These are phyloP conservation scores for Drosophila parabipectinata DNA, from an alignment of 1,140 invertebrate genomes.

Conservation along the genomic window DNA sequence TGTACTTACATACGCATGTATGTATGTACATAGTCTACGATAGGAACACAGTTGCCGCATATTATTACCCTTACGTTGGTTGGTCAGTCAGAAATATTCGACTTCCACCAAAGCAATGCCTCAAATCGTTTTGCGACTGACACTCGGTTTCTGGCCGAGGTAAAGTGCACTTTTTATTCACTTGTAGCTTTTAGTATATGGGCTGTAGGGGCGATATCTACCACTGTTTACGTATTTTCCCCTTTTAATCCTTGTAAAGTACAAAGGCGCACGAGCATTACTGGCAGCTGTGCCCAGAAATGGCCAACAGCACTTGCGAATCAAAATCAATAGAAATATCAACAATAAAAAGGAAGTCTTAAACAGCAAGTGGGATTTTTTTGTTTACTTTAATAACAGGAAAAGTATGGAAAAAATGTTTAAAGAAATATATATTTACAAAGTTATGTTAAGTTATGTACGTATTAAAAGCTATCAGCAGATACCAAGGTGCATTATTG, in stretches of 20 bases:
- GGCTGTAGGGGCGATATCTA: constrained; percentile 1
- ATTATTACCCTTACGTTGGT: constrained; percentile 53
- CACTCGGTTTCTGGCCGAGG: constrained; percentile 44
- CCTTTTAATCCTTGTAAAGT: constrained; percentile 37
- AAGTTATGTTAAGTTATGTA: no score
- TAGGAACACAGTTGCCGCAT: no score
- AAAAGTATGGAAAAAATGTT: background rate
- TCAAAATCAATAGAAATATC: constrained; percentile 55
- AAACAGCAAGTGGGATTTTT: background rate
- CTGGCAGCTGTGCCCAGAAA: constrained; percentile 22
- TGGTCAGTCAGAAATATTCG: constrained; percentile 46
- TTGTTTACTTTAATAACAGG: background rate
- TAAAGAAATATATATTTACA: background rate
- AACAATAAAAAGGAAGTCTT: constrained; percentile 41
- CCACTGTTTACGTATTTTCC: constrained; percentile 12
- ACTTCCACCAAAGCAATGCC: constrained; percentile 41
- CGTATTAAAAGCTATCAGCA: no score
- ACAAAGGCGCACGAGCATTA: constrained; percentile 41
- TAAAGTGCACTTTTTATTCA: constrained; percentile 60
- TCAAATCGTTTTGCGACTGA: constrained; percentile 49
- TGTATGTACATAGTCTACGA: no score
- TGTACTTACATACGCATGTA: no score
- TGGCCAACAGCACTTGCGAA: constrained; percentile 56
- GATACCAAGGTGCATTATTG: no score
- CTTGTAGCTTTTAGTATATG: constrained; percentile 18